Base-by-base conservation (phyloP, 2,888 invertebrate genomes). In the Bhutanitis thaidina region DNA sequence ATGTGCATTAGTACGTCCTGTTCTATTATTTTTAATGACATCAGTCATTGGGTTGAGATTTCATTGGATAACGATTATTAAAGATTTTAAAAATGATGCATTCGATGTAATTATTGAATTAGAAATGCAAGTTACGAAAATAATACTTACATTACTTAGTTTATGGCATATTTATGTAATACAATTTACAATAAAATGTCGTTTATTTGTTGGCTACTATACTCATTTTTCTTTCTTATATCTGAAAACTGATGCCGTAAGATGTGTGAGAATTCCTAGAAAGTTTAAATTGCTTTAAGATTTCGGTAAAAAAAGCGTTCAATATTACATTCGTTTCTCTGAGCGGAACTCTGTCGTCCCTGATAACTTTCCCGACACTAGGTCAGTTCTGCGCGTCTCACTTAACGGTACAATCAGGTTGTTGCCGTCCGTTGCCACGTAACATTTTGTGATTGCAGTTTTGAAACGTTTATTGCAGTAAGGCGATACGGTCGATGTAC, bases 391-490 rank as follows among this genome's bases (percentile, higher is more conserved):
- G 84, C 80, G 77, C 78, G 75, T 79, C 77, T 79, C 80, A 77
- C 71, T 70, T 86, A 89, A 89, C 88, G 88, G 88, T 89, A 88
- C 77, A 81, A 78, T 85, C 88, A 83, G 82, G 86, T 87, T 85
- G 81, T 77, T 75, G 80, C 76, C 78, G 82, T 74, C 80, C 77
- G 73, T 68, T 69, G 80, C 79, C 77, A 81, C 82, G 77, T 84
- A 83, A 83, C 77, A 81, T 76, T 65, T 60, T 83, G 84, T 80
- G 80, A 84, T 79, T 86, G 85, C 85, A 86, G 74, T 84, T 86
- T 84, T 79, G 70, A 79, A 80, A 74, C 74, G 68, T 72, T 80
- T 71, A 78, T 77, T 75, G 74, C 67, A 67, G 62, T 69, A 61
- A 66, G 67, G 61, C 62, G 55, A 59, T 61, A 61, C 54, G 53